Base-by-base conservation (phyloP, 2,888 invertebrate species). In the Ormyrus nitidulus region DNA sequence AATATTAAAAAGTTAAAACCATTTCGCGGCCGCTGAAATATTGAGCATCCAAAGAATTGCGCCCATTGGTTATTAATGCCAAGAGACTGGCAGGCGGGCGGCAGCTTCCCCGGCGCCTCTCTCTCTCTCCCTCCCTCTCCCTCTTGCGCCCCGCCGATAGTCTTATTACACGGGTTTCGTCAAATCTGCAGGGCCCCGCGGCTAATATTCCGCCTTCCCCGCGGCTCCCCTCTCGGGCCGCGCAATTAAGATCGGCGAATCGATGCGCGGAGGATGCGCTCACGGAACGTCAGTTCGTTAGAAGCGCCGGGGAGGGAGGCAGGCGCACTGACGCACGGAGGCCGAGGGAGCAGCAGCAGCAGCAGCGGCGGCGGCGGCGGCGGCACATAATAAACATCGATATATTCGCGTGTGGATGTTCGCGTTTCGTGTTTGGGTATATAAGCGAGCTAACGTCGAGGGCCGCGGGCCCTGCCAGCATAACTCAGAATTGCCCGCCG, bases 1-100 rank as follows among this genome's bases (percentile, higher is more conserved):
- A 90, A 90, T 89, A 90, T 90, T 89, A 86, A 89, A 86, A 88
- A 87, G 86, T 87, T 86, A 87, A 90, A 88, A 89, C 88, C 88
- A 88, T 88, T 89, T 86, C 86, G 85, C 85, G 85, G 84, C 82
- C 85, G 78, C 82, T 82, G 82, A 85, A 87, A 89, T 88, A 88
- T 86, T 85, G 83, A 86, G 84, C 83, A 83, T 77, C 84, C 86
- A 86, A 88, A 87, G 87, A 87, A 88, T 86, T 85, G 85, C 85
- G 82, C 83, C 83, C 83, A 79, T 85, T 81, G 61, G 77, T 85
- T 85, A 85, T 85, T 84, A 84, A 85, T 82, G 84, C 78, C 79
- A 76, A 74, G 64, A 75, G 75, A 64, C 78, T 62, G 65, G n/a
- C 65, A 10, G 53, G 44, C 78, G 74, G 49, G 3, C 34, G 13